Percentiles rank a stretch among this genome's conserved stretches.
Conservation (phyloP, 2,113 vertebrate species). For the Callorhinus ursinus region DNA sequence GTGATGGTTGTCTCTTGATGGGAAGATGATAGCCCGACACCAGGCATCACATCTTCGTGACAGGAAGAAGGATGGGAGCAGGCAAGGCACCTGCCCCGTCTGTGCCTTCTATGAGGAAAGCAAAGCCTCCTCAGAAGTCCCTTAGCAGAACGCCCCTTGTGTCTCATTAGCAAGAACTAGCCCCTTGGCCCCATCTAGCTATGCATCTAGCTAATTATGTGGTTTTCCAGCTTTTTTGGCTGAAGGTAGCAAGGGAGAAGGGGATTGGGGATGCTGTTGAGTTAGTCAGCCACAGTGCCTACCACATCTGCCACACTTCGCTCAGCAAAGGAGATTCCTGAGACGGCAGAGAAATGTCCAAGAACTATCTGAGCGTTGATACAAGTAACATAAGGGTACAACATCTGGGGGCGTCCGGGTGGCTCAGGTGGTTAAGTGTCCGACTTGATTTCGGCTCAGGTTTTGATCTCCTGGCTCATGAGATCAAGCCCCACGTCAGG, state of each 20-base stretch:
- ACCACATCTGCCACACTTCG: background rate
- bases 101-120: background rate
- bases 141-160: background rate
- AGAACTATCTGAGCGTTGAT: background rate
- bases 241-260: background rate
- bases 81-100: background rate
- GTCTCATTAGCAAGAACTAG: background rate
- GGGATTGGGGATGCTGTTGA: background rate
- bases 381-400: background rate
- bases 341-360: too few species aligned
- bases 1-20: background rate
- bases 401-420: fast-evolving
- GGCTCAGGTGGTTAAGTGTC: background rate
- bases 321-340: background rate
- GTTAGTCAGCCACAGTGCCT: background rate
- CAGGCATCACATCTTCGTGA: background rate
- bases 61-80: background rate
- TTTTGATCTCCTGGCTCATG: background rate
- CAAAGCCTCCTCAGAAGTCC: background rate
- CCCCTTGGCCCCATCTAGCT: background rate
- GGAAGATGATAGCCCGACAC: background rate
- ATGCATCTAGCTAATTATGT: background rate
- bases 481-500: background rate
- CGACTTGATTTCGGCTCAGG: background rate
- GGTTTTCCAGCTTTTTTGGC: background rate